These are phyloP conservation scores for Pharmacophagus antenor DNA, from an alignment of 2,888 invertebrate genomes.

Conservation along the genomic window DNA sequence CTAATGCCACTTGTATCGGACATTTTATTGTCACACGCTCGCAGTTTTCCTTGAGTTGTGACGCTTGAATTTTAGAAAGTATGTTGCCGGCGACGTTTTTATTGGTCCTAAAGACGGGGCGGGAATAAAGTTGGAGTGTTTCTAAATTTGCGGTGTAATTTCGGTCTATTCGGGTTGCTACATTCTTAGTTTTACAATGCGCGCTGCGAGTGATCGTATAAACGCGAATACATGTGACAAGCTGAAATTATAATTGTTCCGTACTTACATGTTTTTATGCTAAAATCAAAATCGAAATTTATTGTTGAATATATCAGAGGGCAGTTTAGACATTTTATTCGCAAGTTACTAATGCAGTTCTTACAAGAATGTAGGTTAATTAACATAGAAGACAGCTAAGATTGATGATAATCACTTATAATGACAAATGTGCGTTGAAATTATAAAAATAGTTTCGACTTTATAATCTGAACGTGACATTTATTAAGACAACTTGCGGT, in stretches of 20 bases:
- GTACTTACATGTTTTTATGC: neutral
- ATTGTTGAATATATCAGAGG: too few species aligned
- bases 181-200: conserved; percentile 10
- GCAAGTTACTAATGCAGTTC: too few species aligned
- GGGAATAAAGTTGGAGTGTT: conserved; percentile 68
- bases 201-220: neutral
- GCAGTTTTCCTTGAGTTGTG: conserved; percentile 64
- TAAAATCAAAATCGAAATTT: neutral
- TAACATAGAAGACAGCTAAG: too few species aligned
- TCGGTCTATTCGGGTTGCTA: conserved; percentile 32
- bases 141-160: conserved; percentile 61
- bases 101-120: conserved; percentile 67
- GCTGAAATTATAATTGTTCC: neutral
- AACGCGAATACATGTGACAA: conserved; percentile 1
- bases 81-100: conserved; percentile 70
- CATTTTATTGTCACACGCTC: conserved; percentile 75
- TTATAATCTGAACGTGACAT: conserved; percentile 3
- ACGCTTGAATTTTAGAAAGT: conserved; percentile 63
- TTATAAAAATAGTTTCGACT: neutral
- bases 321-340: too few species aligned
- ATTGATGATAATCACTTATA: too few species aligned
- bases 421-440: neutral
- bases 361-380: too few species aligned
- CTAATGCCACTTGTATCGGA: conserved; percentile 76
- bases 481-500: conserved; percentile 38